Base-by-base conservation (phyloP, 2,113 vertebrate species). In the Dipodomys merriami region DNA sequence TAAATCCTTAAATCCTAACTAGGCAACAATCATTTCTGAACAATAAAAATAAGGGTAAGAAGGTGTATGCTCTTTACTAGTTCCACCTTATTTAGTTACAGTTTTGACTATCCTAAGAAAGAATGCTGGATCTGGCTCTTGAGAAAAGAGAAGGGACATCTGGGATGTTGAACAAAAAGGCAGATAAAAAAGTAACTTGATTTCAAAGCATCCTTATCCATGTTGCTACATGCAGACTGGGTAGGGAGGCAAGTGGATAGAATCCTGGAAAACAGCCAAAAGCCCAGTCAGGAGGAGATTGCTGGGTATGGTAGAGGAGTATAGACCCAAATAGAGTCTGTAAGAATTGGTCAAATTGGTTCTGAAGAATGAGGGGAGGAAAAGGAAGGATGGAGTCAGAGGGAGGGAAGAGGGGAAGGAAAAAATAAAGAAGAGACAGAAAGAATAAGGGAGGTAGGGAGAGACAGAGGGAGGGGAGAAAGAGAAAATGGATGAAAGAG, bases 11-110 rank as follows among this genome's bases (percentile, higher is more conserved):
- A 67, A 80, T 91, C 65, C 5, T 69, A 44, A 87, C 67, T 33
- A 82, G 87, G 94, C 85, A 90, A 62, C 89, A 84, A 39, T 77
- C 81, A 62, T 3, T 20, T 76, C 67, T 87, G 68, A 64, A 68
- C 39, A 80, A 79, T 86, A 33, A 67, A 94, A 65, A 27, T 7
- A 60, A 72, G 57, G 69, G 30, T 69, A 35, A 68, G 82, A 83
- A 84, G 64, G 84, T 65, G 0, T 1, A 29, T 79, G 29, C 7
- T 2, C n/a, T 46, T 88, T 1, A 15, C 65, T 27, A 65, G 69
- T 79, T 18, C 16, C 1, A 25, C n/a, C n/a, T 82, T 77, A 72
- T 23, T 49, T 44, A 23, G 19, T 77, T 65, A 53, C 30, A 57
- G 35, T 20, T 30, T 12, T 30, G 68, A 89, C 72, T 64, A 68